Evolutionary conservation across 2,113 vertebrate genomes (phyloP).

Genomic region (Cryptomyrus ogoouensis): DNA sequence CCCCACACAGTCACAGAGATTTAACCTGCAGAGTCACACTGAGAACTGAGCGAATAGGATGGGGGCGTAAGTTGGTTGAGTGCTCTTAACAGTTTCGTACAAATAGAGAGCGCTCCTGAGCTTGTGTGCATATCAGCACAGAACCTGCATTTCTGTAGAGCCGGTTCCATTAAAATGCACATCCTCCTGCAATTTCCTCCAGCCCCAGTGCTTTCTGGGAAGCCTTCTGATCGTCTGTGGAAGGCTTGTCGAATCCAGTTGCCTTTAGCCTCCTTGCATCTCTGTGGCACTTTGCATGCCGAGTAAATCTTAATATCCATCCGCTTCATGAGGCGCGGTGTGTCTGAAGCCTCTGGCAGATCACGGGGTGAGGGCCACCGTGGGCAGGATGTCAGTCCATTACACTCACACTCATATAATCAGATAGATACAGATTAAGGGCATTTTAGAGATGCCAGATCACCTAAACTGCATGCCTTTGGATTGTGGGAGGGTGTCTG

Average conservation of each 20-base stretch:
- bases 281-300: background rate
- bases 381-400: background rate
- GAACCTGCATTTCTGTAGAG: background rate
- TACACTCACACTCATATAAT: background rate
- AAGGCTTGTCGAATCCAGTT: background rate
- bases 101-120: background rate
- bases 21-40: background rate
- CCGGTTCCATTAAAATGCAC: background rate
- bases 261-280: background rate
- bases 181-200: background rate
- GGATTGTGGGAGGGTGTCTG: background rate
- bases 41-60: background rate
- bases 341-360: background rate
- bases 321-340: background rate
- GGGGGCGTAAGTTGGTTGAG: background rate
- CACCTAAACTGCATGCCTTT: background rate
- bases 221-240: background rate
- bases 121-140: background rate
- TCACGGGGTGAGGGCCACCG: background rate
- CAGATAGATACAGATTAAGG: background rate
- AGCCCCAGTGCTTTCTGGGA: background rate
- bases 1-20: background rate
- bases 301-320: background rate
- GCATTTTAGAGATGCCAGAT: background rate
- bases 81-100: background rate